These are phyloP conservation scores for Oncorhynchus clarkii DNA, from an alignment of 2,113 vertebrate species.

Conservation along the genomic window DNA sequence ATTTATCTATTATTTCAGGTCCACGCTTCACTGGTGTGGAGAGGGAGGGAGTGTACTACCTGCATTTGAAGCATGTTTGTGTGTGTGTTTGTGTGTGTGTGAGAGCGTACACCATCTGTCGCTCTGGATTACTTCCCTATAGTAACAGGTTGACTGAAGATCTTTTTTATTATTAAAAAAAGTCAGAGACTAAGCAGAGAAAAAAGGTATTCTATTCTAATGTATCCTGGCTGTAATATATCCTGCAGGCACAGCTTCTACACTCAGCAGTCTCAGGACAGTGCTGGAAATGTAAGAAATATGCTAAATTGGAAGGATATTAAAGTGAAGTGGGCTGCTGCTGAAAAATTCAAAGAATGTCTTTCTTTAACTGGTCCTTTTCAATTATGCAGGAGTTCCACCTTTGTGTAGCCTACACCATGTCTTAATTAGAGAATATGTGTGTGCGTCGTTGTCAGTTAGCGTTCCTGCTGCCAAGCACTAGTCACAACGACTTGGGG, in stretches of 20 bases:
- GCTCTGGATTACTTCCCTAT: background rate
- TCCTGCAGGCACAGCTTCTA: background rate
- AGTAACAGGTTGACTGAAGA: background rate
- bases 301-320: background rate
- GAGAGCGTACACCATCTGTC: background rate
- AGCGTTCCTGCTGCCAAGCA: background rate
- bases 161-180: background rate
- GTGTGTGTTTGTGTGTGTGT: no score
- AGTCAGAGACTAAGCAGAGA: no score
- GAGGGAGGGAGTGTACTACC: background rate
- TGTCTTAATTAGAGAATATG: background rate
- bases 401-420: background rate
- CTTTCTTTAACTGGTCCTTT: background rate
- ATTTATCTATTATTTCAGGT: constrained; percentile 17
- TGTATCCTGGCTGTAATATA: background rate
- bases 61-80: constrained; percentile 13
- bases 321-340: background rate
- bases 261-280: background rate
- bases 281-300: constrained; percentile 14
- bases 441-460: background rate
- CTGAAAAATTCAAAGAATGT: background rate
- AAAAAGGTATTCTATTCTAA: background rate
- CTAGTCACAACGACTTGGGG: constrained; percentile 40
- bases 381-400: background rate
- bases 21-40: background rate